Base-by-base conservation (phyloP, 2,888 invertebrate genomes). In the Morpho deidamia region DNA sequence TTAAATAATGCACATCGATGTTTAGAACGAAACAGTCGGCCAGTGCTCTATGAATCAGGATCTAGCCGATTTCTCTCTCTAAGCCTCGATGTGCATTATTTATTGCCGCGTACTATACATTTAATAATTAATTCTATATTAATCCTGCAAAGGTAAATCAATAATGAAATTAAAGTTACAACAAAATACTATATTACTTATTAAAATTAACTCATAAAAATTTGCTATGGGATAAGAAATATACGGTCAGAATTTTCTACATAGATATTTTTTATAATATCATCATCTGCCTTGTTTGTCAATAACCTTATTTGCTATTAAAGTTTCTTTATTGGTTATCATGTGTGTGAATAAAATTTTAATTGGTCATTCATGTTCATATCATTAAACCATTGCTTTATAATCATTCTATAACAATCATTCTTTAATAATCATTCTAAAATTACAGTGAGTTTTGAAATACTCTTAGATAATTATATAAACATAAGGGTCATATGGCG, bases 371-470 rank as follows among this genome's bases (percentile, higher is more conserved):
- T 45, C 51, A 53, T 50, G n/a, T 44, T 35, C 49, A 49, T 37
- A 34, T 34, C 56, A 53, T 48, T 54, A 44, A 49, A 55, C 47
- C 60, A 55, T 61, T 57, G 61, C 63, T 59, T 56, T 51, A 23
- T 42, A 50, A 51, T 54, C 56, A 54, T 58, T 43, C 11, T 42
- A 37, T n/a, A 8, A 37, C 7, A 4, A 23, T 23, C 23, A 23
- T 23, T 3, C 23, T 5, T n/a, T n/a, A 8, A 37, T 11, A 4
- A 23, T 23, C 23, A 23, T 23, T 3, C 23, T 5, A 23, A 53
- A 59, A 58, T 56, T 49, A 56, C 57, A 42, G 51, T 53, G 60
- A 61, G 58, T 57, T 56, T 49, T 34, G 4, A 14, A 14, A 7
- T 39, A 23, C 23, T 14, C 14, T 23, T 5, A 23, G n/a, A 41